Conservation (phyloP, 2,797 vertebrate species). For the Platyrinchus mystaceus region DNA sequence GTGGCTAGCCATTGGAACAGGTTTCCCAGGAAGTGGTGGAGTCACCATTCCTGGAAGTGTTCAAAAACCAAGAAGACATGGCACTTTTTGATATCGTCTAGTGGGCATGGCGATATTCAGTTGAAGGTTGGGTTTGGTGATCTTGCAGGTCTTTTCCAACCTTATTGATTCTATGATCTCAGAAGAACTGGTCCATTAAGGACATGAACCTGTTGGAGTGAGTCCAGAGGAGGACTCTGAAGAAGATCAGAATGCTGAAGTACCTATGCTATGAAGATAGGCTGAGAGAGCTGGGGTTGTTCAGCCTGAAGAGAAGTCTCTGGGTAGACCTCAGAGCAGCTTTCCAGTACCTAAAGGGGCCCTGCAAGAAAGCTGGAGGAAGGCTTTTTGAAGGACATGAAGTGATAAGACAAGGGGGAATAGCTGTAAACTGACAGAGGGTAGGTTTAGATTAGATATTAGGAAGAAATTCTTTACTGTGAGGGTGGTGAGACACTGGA, state of each 20-base stretch:
- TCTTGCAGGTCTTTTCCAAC: background rate
- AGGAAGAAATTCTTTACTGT: background rate
- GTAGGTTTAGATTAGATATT: background rate
- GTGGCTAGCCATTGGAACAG: background rate
- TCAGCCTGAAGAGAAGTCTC: background rate
- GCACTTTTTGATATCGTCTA: background rate
- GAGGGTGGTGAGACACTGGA: background rate
- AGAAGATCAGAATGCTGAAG: background rate
- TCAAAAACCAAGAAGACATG: accelerated
- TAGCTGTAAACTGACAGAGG: background rate
- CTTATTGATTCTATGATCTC: background rate
- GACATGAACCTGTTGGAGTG: background rate
- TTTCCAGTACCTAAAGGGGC: background rate
- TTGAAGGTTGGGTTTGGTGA: background rate
- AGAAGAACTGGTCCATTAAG: background rate
- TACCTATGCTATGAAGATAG: background rate
- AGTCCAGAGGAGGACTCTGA: background rate
- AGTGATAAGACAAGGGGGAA: background rate
- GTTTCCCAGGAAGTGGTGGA: background rate
- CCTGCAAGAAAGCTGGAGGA: background rate
- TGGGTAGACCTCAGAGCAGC: background rate
- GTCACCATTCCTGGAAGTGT: background rate
- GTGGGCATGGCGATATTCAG: background rate
- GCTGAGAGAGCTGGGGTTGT: background rate
- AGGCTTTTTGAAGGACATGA: background rate